Evolutionary conservation across 2,797 vertebrate species (phyloP).

Genomic region (Siniperca obscura): DNA sequence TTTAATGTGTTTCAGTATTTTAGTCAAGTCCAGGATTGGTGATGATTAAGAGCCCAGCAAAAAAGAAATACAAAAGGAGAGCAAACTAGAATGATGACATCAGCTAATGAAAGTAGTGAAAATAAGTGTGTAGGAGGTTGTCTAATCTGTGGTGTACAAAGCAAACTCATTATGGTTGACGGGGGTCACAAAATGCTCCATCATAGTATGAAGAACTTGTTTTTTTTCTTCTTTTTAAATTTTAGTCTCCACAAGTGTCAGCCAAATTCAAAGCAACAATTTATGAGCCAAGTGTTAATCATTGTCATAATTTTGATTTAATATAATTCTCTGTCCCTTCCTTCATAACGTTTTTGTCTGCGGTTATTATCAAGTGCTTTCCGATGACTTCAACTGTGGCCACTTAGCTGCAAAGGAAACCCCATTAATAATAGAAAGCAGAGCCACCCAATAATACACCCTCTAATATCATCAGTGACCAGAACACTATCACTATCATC

Average conservation of each 20-base stretch:
- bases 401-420: background rate
- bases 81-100: background rate
- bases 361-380: background rate
- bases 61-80: background rate
- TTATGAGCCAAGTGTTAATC: background rate
- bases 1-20: slow-evolving; percentile 4
- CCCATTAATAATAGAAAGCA: background rate
- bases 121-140: background rate
- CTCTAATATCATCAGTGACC: background rate
- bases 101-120: slow-evolving; percentile 2
- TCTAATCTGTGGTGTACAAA: slow-evolving; percentile 1
- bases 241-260: background rate
- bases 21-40: background rate
- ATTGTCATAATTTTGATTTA: background rate
- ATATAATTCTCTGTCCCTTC: background rate
- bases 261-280: background rate
- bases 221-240: background rate
- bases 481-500: background rate
- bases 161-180: slow-evolving; percentile 9
- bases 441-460: background rate
- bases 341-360: background rate
- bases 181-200: background rate
- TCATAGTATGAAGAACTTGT: background rate
- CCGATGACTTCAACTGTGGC: background rate
- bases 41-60: slow-evolving; percentile 16